Evolutionary conservation across 2,113 vertebrate species (phyloP), one percentile per base, ranked within the genome.

Genomic region (Seriola aureovittata): DNA sequence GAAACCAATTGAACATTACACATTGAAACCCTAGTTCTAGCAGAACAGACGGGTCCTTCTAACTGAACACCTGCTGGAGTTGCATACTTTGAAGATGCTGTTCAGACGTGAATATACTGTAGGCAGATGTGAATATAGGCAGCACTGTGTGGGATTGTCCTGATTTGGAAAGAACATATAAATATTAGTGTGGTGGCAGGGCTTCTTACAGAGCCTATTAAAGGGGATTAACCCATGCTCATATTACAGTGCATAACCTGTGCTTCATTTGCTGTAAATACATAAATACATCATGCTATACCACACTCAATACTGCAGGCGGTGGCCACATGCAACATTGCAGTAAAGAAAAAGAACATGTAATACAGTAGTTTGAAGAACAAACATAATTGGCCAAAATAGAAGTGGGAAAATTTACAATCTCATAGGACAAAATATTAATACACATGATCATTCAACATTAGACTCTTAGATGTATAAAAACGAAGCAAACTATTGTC

Each of bases 111-210:
- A 57, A 7, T 21, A 21, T 21, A 38, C 7, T 38, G 29, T 62
- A 11, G 58, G 57, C 38, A 48, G 11, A 38, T 21, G 52, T 66
- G 44, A 60, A 36, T 60, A 54, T 44, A 36, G 17, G 19, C 17
- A 21, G 16, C 2, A 25, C 11, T 25, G 14, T 50, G 40, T 48
- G 36, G 34, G n/a, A 1, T 21, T 42, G 12, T 14, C 12, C 4
- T n/a, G 21, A 66, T 77, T 52, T 60, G 42, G 8, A 67, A 55
- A 67, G 29, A 71, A 48, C 3, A 72, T 63, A 72, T 58, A 60
- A 48, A 71, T 62, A 40, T 58, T 13, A 14, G 0, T 2, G 0
- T 12, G 0, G 21, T 10, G 66, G 40, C 34, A 55, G 12, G 40
- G 72, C 5, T 55, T 50, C 52, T 34, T 52, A 25, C 29, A 62